phyloP scores from a whole-genome alignment of 53 echinoderm and acorn worm species.

The Astropecten irregularis region DNA sequence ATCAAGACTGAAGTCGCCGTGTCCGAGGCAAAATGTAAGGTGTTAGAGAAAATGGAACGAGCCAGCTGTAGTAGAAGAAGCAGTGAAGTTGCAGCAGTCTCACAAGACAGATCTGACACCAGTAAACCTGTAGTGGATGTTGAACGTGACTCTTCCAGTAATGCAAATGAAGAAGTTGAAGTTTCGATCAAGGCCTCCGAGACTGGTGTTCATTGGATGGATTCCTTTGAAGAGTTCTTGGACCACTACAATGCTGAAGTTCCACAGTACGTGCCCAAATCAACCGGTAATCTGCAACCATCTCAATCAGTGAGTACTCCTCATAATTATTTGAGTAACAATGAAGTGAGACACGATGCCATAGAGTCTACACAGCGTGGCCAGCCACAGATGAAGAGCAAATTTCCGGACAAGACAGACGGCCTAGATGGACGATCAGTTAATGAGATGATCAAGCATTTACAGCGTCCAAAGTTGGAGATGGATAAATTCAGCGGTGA shows the following conservation, averaged over 20 bases:
- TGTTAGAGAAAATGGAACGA: not conserved
- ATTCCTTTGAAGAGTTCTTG: not conserved
- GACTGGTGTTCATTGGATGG: not conserved
- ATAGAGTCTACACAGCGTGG: conserved; percentile 1
- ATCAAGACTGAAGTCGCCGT: not conserved
- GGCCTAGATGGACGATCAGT: not conserved
- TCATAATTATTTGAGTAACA: no score
- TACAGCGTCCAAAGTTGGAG: not conserved
- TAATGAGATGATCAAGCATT: no score
- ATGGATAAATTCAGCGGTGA: conserved; percentile 18
- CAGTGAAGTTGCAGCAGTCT: not conserved
- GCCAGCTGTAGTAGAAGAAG: not conserved
- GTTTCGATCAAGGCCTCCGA: not conserved
- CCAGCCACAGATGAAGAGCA: not conserved
- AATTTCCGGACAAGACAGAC: not conserved
- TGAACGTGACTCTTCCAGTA: no score
- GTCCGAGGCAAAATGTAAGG: not conserved
- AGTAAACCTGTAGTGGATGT: not conserved
- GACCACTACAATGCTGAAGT: not conserved
- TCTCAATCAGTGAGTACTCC: no score
- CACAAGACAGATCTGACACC: not conserved
- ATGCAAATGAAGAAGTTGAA: not conserved
- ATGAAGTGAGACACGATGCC: no score
- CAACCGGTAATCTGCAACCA: no score
- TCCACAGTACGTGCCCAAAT: no score